Evolutionary conservation across 92 coral and sea anemone genomes (phyloP), one percentile per base, ranked within the genome.

Genomic region (Phenganax stokvisi): DNA sequence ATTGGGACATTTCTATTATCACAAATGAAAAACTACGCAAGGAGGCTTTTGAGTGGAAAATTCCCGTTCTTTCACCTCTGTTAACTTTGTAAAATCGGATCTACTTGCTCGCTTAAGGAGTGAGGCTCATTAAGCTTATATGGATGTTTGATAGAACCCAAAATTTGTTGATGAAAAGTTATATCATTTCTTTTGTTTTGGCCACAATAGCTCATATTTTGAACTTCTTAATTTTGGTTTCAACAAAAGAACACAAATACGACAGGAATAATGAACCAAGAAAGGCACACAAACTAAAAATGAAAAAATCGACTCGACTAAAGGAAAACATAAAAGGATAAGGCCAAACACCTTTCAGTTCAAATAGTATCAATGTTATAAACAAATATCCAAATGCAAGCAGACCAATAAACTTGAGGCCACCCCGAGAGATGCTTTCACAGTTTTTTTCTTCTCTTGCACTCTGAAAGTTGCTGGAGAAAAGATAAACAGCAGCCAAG

Each of bases 301-400:
- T 56, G 15, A 62, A 7, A 51, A 37, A 79, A 5, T 79, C 73
- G 7, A 65, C 37, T 79, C 83, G 6, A 51, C 61, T 79, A 73
- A 79, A 79, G 47, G 83, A 79, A 28, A 79, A 79, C 83, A 79
- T 79, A 60, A 62, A 79, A 29, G 72, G 83, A 30, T 79, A 79
- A 27, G 83, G 83, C 83, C 83, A 79, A 6, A 28, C 55, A 59
- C 74, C 83, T 54, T 63, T 64, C n/a, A 65, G 3, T 54, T 79
- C 83, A 79, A 79, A 79, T 51, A 79, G 8, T 29, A 62, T 55
- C 31, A 63, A 65, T n/a, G 56, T 79, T 25, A 63, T 12, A 31
- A 52, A 29, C 11, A 79, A 65, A 65, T 65, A 79, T 15, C 60
- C 74, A 53, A 79, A 79, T 51, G 17, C 74, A n/a, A 79, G 51